Conservation (phyloP, 2,113 vertebrate species). For the human region DNA sequence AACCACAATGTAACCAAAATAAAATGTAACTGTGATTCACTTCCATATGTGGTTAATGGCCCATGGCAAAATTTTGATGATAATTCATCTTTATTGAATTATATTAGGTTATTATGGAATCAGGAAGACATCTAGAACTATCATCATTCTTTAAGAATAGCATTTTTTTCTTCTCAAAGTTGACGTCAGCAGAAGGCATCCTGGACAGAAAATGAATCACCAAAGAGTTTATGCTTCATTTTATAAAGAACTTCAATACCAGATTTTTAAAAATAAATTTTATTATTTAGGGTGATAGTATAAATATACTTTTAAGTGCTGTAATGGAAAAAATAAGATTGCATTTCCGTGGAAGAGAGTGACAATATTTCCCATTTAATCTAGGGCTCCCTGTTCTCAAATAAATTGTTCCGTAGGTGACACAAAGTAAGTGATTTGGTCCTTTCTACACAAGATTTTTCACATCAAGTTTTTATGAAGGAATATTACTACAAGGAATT, state of each 20-base stretch:
- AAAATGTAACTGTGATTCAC: not conserved
- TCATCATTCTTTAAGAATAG: not conserved
- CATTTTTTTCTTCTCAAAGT: not conserved
- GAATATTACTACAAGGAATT: not conserved
- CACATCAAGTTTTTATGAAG: not conserved
- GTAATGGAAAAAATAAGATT: not conserved
- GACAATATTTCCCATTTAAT: not conserved
- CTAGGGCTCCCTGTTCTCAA: not conserved
- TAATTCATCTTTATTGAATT: not conserved
- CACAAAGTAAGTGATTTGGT: not conserved
- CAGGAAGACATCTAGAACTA: not conserved
- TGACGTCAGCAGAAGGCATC: not conserved
- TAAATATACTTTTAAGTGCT: not conserved
- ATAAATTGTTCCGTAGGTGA: not conserved
- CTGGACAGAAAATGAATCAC: not conserved
- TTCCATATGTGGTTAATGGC: not conserved
- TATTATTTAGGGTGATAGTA: not conserved
- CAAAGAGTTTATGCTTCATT: not conserved
- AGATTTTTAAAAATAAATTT: slow-evolving; percentile 31
- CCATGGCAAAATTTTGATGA: not conserved
- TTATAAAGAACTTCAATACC: not conserved
- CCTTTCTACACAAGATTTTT: not conserved
- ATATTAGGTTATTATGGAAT: not conserved
- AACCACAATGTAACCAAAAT: not conserved
- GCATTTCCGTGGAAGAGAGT: slow-evolving; percentile 20